These are phyloP conservation scores for Philopotamus ludificatus DNA, from an alignment of 1,140 invertebrate species.

Conservation along the genomic window DNA sequence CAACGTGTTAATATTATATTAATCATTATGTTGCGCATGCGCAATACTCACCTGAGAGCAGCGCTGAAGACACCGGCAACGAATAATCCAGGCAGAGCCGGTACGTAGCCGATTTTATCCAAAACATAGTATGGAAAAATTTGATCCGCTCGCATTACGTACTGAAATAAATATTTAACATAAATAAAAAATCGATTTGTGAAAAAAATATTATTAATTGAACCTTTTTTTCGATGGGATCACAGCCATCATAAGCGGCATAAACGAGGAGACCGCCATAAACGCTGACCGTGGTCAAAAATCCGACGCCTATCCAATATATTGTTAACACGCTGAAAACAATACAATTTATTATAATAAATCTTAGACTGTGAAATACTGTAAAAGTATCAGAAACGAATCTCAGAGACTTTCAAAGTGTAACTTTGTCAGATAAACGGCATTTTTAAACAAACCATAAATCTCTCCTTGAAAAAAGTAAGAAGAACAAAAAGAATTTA, in stretches of 20 bases:
- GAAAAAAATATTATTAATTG: too few relatives aligned
- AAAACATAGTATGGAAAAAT: constrained; percentile 59
- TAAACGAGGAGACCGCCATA: constrained; percentile 71
- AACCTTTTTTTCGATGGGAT: constrained; percentile 66
- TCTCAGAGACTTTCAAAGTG: too few relatives aligned
- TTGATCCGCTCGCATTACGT: constrained; percentile 44
- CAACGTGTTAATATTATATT: too few relatives aligned
- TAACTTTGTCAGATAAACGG: too few relatives aligned
- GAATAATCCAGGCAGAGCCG: constrained; percentile 63
- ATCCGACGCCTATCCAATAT: constrained; percentile 49
- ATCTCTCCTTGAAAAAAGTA: too few relatives aligned
- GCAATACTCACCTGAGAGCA: constrained; percentile 57
- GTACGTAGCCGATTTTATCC: constrained; percentile 54
- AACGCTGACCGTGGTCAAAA: constrained; percentile 54
- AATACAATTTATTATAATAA: too few relatives aligned
- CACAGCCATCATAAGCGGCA: constrained; percentile 70
- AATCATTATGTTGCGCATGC: background rate
- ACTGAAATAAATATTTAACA: too few relatives aligned
- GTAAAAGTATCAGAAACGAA: too few relatives aligned
- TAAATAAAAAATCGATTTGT: too few relatives aligned
- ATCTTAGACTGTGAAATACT: too few relatives aligned
- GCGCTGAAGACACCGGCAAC: constrained; percentile 66
- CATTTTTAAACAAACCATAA: too few relatives aligned
- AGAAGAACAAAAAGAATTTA: too few relatives aligned
- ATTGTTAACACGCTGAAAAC: constrained; percentile 42